phyloP scores from a whole-genome alignment of 1,140 invertebrate genomes.

The Dreissena polymorpha region DNA sequence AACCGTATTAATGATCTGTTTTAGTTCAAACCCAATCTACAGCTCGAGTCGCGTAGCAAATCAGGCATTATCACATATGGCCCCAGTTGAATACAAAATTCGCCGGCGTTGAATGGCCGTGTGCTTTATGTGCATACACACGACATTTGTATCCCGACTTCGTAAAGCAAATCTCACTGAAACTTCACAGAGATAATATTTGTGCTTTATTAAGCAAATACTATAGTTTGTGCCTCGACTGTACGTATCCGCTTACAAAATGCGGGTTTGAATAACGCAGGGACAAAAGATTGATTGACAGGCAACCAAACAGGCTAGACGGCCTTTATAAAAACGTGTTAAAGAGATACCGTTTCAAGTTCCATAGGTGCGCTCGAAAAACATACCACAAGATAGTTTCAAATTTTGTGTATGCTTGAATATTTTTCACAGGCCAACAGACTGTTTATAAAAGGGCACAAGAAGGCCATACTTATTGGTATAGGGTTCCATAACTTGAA shows the following conservation, averaged over 20 bases:
- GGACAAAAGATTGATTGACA: constrained; percentile 48
- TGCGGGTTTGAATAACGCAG: constrained; percentile 5
- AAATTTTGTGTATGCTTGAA: constrained; percentile 25
- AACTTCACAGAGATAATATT: constrained; percentile 47
- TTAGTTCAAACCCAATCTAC: constrained; percentile 16
- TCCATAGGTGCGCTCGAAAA: not conserved
- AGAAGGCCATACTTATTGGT: no score
- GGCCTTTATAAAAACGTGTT: constrained; percentile 41
- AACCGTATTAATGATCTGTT: constrained; percentile 45
- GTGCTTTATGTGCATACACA: not conserved
- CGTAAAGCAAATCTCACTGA: constrained; percentile 39
- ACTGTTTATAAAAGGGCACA: no score
- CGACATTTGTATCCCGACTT: constrained; percentile 9
- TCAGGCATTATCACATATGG: constrained; percentile 38
- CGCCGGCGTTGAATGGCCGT: constrained; percentile 5
- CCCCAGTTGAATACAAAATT: constrained; percentile 38
- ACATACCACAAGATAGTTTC: constrained; percentile 28
- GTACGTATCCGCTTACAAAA: constrained; percentile 37
- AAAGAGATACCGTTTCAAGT: constrained; percentile 44
- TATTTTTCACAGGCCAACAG: constrained; percentile 32
- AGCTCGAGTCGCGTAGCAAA: constrained; percentile 2
- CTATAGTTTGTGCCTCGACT: constrained; percentile 29
- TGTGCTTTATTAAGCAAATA: constrained; percentile 48
- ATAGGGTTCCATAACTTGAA: no score
- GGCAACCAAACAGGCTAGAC: constrained; percentile 22